Evolutionary conservation across 1,140 invertebrate genomes (phyloP).

Genomic region (Amyelois transitella): DNA sequence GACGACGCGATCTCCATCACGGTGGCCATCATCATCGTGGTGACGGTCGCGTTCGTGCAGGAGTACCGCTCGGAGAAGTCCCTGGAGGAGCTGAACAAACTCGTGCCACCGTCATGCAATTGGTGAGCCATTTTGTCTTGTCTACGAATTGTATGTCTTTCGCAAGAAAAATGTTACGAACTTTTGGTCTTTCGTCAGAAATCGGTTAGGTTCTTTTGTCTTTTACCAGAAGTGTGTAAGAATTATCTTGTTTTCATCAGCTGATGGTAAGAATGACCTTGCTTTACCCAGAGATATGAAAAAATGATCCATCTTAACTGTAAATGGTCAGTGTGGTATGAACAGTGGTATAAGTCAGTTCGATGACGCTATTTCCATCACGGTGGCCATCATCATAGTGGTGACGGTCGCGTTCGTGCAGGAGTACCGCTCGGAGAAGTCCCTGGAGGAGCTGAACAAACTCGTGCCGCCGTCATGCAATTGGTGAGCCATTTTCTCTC

Average conservation of each 20-base stretch:
- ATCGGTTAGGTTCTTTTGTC: no score
- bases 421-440: slow-evolving; percentile 99
- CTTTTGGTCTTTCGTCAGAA: no score
- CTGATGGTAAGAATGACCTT: no score
- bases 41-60: slow-evolving; percentile 99
- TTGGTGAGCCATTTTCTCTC: slow-evolving; percentile 76
- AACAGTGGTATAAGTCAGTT: slow-evolving; percentile 97
- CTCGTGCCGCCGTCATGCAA: slow-evolving; percentile 94
- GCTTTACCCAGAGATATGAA: no score
- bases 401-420: slow-evolving; percentile 99
- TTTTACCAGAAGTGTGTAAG: no score
- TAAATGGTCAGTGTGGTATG: slow-evolving; percentile 91
- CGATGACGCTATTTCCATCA: slow-evolving; percentile 99
- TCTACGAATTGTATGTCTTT: background rate
- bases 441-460: slow-evolving; percentile 98
- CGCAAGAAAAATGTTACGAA: no score
- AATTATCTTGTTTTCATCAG: no score
- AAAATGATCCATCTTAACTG: no score
- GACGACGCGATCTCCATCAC: slow-evolving; percentile 99
- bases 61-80: slow-evolving; percentile 99
- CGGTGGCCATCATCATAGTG: slow-evolving; percentile 95
- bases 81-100: slow-evolving; percentile 97
- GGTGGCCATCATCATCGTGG: slow-evolving; percentile 95
- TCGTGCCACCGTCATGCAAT: slow-evolving; percentile 93
- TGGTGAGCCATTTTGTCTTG: slow-evolving; percentile 75